Conservation (phyloP, 2,888 invertebrate species). For the Coremacera marginata region DNA sequence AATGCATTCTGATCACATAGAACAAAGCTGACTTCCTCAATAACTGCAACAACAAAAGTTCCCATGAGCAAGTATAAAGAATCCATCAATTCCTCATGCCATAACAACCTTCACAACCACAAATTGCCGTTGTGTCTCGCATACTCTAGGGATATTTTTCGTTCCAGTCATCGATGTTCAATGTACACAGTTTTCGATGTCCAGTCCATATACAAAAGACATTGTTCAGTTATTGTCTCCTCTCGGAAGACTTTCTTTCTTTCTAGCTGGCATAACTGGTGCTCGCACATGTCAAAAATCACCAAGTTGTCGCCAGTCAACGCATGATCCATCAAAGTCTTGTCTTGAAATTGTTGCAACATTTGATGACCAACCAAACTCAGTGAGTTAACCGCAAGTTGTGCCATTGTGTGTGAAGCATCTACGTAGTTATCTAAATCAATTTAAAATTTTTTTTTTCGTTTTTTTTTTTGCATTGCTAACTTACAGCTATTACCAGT, state of each 20-base stretch:
- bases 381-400: neutral
- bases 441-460: conserved; percentile 43
- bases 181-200: neutral
- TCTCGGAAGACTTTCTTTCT: conserved; percentile 2
- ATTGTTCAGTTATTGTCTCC: neutral
- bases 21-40: too few relatives aligned
- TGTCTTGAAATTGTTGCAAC: conserved; percentile 31
- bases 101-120: neutral
- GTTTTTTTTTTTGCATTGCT: neutral
- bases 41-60: neutral
- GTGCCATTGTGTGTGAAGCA: conserved; percentile 8
- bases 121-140: conserved; percentile 7
- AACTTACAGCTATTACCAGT: neutral
- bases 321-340: conserved; percentile 64
- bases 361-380: conserved; percentile 14
- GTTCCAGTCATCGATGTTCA: neutral
- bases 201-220: neutral
- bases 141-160: conserved; percentile 7
- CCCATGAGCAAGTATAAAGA: neutral
- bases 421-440: conserved; percentile 48
- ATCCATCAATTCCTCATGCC: neutral
- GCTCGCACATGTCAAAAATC: conserved; percentile 30
- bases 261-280: conserved; percentile 17
- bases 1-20: too few relatives aligned
- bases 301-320: conserved; percentile 59